Percentiles rank a stretch among this genome's conserved stretches.
Evolutionary conservation across 2,888 invertebrate genomes (phyloP).

Genomic region (Julus scandinavius): DNA sequence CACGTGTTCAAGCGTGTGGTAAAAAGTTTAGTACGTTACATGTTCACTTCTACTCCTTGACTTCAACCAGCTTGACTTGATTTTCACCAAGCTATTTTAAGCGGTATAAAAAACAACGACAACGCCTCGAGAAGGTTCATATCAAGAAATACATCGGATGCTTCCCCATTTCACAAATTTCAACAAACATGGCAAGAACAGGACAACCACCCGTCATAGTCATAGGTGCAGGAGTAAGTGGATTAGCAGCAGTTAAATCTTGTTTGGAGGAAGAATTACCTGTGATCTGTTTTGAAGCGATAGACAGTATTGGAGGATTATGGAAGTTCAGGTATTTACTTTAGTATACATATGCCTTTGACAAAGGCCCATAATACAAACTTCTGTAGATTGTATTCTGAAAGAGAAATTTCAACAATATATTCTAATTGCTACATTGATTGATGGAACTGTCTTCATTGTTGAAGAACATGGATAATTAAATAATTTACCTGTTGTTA

Average conservation of each 20-base stretch:
- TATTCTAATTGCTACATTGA: too few relatives aligned
- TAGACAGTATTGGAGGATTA: constrained; percentile 64
- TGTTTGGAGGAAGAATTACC: constrained; percentile 64
- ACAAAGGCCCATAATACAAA: too few relatives aligned
- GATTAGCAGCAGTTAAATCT: constrained; percentile 65
- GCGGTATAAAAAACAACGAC: background rate
- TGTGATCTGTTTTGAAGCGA: constrained; percentile 65
- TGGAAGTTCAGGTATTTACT: constrained; percentile 61
- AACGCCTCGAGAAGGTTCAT: background rate
- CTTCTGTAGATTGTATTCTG: too few relatives aligned
- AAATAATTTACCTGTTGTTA: too few relatives aligned
- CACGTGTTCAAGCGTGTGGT: too few relatives aligned
- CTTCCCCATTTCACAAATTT: background rate
- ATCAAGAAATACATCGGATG: background rate
- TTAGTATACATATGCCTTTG: background rate
- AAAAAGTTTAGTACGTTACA: too few relatives aligned
- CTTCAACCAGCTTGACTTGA: background rate
- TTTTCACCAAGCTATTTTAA: too few relatives aligned
- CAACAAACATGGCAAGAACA: background rate
- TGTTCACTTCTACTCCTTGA: too few relatives aligned
- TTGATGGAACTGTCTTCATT: too few relatives aligned
- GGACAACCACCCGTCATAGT: constrained; percentile 58
- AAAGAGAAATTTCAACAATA: too few relatives aligned
- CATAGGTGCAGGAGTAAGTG: constrained; percentile 66
- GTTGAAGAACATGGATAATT: too few relatives aligned